Evolutionary conservation across 2,797 vertebrate species (phyloP).

Genomic region (Argya squamiceps): DNA sequence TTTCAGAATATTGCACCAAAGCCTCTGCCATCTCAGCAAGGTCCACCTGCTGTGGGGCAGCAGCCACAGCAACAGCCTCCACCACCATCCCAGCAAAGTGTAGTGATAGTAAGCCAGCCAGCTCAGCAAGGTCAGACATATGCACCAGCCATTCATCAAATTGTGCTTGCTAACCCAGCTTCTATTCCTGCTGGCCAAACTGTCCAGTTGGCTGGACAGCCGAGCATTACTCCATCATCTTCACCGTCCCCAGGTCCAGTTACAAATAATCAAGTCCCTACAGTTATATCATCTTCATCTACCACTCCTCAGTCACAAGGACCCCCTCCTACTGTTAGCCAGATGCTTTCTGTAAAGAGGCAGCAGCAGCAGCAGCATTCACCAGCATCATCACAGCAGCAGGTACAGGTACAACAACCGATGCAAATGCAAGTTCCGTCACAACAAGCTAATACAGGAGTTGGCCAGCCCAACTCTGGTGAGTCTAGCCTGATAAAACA

Average conservation of each 20-base stretch:
- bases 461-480: slow-evolving; percentile 88
- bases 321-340: slow-evolving; percentile 90
- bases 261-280: slow-evolving; percentile 79
- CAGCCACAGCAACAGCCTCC: slow-evolving; percentile 75
- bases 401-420: slow-evolving; percentile 79
- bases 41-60: slow-evolving; percentile 73
- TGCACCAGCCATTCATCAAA: slow-evolving; percentile 96
- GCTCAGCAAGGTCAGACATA: slow-evolving; percentile 90
- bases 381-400: slow-evolving; percentile 78
- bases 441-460: slow-evolving; percentile 75
- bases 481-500: slow-evolving; percentile 99
- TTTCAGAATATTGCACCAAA: slow-evolving; percentile 99
- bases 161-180: slow-evolving; percentile 93
- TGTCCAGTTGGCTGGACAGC: slow-evolving; percentile 90
- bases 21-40: slow-evolving; percentile 87
- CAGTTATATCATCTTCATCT: slow-evolving; percentile 80
- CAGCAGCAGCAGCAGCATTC: slow-evolving; percentile 89
- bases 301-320: slow-evolving; percentile 84
- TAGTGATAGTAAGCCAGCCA: slow-evolving; percentile 91
- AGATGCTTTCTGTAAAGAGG: slow-evolving; percentile 92
- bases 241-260: slow-evolving; percentile 80
- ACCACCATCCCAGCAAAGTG: slow-evolving; percentile 85
- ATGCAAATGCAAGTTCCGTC: slow-evolving; percentile 81
- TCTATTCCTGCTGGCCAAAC: slow-evolving; percentile 85
- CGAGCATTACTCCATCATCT: slow-evolving; percentile 83